These are phyloP conservation scores for Pyrrhosoma nymphula DNA, from an alignment of 2,888 invertebrate genomes.

Conservation along the genomic window DNA sequence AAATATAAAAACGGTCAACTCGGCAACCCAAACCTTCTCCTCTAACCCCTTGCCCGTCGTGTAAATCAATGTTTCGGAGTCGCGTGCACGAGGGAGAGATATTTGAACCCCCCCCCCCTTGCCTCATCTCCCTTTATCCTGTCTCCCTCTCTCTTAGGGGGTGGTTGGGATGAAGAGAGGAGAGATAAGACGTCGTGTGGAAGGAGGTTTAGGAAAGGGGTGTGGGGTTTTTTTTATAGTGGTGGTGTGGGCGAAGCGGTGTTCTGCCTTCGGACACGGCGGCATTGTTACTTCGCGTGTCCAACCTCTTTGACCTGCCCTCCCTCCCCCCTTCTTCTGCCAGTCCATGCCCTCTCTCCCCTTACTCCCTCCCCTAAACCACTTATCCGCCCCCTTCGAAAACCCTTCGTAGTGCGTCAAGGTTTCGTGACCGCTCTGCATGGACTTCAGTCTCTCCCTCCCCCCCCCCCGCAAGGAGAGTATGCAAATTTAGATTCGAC, in stretches of 20 bases:
- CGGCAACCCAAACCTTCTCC: neutral
- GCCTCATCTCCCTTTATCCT: neutral
- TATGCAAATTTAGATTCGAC: conserved; percentile 13
- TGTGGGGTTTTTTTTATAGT: neutral
- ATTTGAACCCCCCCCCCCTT: neutral
- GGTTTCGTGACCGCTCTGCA: neutral
- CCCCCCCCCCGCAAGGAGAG: neutral
- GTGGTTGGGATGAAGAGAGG: neutral
- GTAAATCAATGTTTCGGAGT: conserved; percentile 50
- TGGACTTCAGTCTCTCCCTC: neutral
- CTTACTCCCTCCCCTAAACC: neutral
- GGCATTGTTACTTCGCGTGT: neutral
- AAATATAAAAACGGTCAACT: neutral
- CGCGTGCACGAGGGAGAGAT: conserved; percentile 8
- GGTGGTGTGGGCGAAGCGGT: neutral
- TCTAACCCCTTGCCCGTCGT: neutral
- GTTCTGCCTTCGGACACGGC: neutral
- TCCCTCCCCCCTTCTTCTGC: neutral
- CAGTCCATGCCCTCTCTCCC: neutral
- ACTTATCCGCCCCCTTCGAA: neutral
- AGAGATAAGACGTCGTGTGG: neutral
- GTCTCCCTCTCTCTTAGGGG: neutral
- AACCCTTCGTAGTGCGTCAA: neutral
- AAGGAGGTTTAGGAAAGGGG: neutral
- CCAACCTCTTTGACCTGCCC: neutral